phyloP scores from a whole-genome alignment of 2,113 vertebrate species.

The Pteropus alecto region DNA sequence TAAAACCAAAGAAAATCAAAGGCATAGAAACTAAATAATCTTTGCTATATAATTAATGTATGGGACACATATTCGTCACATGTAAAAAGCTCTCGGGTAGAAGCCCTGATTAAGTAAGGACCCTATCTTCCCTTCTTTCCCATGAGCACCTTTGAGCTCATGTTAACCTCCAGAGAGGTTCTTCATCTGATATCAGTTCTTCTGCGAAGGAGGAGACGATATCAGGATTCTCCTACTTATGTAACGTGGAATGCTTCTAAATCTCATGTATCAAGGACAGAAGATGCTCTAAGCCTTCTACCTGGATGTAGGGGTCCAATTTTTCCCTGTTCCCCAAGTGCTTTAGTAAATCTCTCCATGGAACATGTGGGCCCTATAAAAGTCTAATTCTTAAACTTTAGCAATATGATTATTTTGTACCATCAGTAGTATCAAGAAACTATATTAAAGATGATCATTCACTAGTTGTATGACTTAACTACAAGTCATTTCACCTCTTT shows the following conservation, averaged over 20 bases:
- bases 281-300: background rate
- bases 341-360: conserved; percentile 19
- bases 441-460: background rate
- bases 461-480: background rate
- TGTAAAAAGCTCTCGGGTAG: background rate
- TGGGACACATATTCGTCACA: background rate
- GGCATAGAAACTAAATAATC: background rate
- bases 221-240: background rate
- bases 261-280: background rate
- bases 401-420: background rate
- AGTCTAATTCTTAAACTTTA: background rate
- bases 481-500: background rate
- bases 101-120: background rate
- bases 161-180: background rate
- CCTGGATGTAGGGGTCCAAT: background rate
- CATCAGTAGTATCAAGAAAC: background rate
- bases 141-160: background rate
- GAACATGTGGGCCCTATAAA: background rate
- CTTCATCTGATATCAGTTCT: conserved; percentile 26
- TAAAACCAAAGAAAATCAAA: conserved; percentile 43
- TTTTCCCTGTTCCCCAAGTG: background rate
- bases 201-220: background rate
- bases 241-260: background rate
- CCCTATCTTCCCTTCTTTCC: background rate
- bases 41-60: conserved; percentile 18